Conservation (phyloP, 2,113 vertebrate species). For the Morone chrysops region DNA sequence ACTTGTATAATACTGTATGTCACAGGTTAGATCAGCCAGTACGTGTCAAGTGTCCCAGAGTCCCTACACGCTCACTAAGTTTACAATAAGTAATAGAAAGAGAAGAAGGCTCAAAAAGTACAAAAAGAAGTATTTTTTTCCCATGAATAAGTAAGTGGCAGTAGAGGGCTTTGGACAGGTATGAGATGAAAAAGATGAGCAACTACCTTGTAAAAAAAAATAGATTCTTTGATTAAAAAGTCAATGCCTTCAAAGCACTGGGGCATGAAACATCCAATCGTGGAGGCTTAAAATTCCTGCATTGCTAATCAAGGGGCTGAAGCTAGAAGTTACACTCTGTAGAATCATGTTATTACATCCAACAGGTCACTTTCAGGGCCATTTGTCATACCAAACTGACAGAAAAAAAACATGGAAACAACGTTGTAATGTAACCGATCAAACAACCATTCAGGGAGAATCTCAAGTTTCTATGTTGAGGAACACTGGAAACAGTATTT, state of each 20-base stretch:
- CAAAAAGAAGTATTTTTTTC: background rate
- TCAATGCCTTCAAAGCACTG: background rate
- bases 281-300: background rate
- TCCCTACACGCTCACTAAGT: background rate
- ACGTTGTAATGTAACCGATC: background rate
- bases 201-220: background rate
- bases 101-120: no score
- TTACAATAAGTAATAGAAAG: background rate
- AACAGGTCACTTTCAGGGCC: background rate
- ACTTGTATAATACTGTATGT: background rate
- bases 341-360: background rate
- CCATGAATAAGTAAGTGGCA: background rate
- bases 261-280: no score
- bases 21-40: slow-evolving; percentile 18
- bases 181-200: background rate
- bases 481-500: background rate
- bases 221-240: slow-evolving; percentile 7
- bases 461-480: background rate
- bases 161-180: background rate
- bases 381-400: background rate
- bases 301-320: background rate
- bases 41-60: background rate
- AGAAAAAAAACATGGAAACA: background rate
- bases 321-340: background rate
- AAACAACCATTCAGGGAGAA: background rate